A percentile compares a stretch with the other conserved stretches of the same genome.
These are phyloP conservation scores for Thamnophis sirtalis DNA, from an alignment of 2,113 vertebrate genomes.

Conservation along the genomic window DNA sequence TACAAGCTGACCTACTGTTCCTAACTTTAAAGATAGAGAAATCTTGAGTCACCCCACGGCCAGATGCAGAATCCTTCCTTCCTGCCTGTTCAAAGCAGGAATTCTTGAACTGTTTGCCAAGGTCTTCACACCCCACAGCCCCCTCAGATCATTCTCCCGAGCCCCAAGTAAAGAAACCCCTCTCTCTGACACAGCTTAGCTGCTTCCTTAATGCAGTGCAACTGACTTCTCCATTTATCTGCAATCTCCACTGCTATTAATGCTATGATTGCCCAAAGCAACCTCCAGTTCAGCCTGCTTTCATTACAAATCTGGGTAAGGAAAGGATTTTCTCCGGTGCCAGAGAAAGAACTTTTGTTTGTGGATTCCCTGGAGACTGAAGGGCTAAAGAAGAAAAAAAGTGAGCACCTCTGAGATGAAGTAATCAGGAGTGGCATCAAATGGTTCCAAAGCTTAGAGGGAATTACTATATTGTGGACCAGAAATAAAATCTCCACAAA, in stretches of 20 bases:
- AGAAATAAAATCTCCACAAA: not conserved
- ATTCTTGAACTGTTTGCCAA: not conserved
- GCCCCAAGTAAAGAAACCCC: not conserved
- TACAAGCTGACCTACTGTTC: constrained; percentile 8
- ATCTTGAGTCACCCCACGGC: not conserved
- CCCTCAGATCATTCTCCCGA: not conserved
- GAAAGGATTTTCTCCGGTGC: not conserved
- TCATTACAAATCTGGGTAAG: not conserved
- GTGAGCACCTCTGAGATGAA: not conserved
- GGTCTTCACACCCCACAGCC: not conserved
- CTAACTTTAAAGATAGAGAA: constrained; percentile 1
- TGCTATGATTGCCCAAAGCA: not conserved
- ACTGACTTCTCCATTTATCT: not conserved
- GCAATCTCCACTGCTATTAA: not conserved
- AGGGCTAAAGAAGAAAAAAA: not conserved
- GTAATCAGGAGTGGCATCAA: not conserved
- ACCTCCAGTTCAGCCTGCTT: not conserved
- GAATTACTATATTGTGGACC: not conserved
- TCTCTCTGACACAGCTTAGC: not conserved
- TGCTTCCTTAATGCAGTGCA: constrained; percentile 1
- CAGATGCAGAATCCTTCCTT: not conserved
- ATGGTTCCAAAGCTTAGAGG: not conserved
- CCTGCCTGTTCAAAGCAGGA: not conserved
- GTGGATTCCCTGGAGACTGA: not conserved
- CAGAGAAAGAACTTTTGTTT: not conserved